Percentiles rank a stretch among this genome's conserved stretches.
phyloP scores from a whole-genome alignment of 1,140 invertebrate species.

The Drosophila prosaltans region DNA sequence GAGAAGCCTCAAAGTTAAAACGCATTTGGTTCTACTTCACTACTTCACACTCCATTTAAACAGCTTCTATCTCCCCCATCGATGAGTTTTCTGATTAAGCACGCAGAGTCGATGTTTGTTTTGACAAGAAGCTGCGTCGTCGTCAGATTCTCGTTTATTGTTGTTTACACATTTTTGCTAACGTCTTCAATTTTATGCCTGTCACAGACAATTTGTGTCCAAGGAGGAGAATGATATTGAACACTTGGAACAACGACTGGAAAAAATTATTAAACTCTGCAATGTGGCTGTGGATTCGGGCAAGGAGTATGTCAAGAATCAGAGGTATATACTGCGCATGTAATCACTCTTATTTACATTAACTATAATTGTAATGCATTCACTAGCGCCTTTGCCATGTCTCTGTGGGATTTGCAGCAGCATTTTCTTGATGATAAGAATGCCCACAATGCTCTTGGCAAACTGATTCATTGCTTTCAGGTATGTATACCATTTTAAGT shows the following conservation, averaged over 20 bases:
- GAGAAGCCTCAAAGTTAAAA: constrained; percentile 9
- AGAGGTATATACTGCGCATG: constrained; percentile 86
- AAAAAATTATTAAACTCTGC: constrained; percentile 94
- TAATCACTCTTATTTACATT: constrained; percentile 37
- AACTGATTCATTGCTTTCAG: constrained; percentile 85
- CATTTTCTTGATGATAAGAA: constrained; percentile 89
- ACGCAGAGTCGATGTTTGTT: constrained; percentile 43
- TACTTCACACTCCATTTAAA: background rate
- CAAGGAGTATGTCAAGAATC: constrained; percentile 93
- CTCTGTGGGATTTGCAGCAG: constrained; percentile 91
- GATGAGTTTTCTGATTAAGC: constrained; percentile 51
- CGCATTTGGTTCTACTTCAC: constrained; percentile 3
- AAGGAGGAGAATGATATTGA: constrained; percentile 93
- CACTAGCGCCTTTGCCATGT: constrained; percentile 90
- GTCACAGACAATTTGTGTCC: constrained; percentile 89
- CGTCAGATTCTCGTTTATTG: constrained; percentile 20
- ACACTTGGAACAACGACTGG: constrained; percentile 92
- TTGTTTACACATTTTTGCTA: constrained; percentile 72
- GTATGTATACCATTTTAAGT: constrained; percentile 69
- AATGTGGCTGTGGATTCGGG: constrained; percentile 93
- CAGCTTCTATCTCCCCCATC: background rate
- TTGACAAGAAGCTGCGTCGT: constrained; percentile 21
- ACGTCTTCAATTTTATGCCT: constrained; percentile 51
- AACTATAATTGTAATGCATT: constrained; percentile 38
- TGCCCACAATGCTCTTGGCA: constrained; percentile 81